Conservation (phyloP, 2,888 invertebrate species). For the Chaetogeoica ovagalla region DNA sequence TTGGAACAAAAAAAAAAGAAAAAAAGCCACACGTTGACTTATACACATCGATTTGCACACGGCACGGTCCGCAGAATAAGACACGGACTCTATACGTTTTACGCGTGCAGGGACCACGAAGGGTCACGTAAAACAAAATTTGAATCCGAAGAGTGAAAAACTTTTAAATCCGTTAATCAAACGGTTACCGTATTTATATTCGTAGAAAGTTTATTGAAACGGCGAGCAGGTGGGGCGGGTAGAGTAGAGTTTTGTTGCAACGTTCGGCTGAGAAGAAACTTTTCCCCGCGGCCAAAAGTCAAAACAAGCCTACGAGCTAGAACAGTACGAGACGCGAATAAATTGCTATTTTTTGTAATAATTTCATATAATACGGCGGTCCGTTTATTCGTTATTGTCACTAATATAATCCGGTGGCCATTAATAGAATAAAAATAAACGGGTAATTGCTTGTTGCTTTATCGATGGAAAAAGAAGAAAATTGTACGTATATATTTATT, state of each 20-base stretch:
- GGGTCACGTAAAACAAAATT: slow-evolving; percentile 12
- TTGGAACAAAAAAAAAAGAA: neutral
- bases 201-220: slow-evolving; percentile 29
- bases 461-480: too few relatives aligned
- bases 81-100: slow-evolving; percentile 6
- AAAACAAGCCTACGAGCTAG: slow-evolving; percentile 20
- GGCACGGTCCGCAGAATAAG: neutral
- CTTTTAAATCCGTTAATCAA: slow-evolving; percentile 47
- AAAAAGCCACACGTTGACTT: neutral
- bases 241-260: neutral
- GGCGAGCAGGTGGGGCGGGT: neutral
- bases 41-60: neutral
- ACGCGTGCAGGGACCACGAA: neutral
- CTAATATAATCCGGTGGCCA: neutral
- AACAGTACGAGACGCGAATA: slow-evolving; percentile 29
- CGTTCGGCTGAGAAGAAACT: slow-evolving; percentile 12
- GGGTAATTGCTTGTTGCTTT: too few relatives aligned
- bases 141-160: slow-evolving; percentile 35
- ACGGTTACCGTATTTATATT: slow-evolving; percentile 43
- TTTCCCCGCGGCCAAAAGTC: slow-evolving; percentile 13
- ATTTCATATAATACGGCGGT: slow-evolving; percentile 20
- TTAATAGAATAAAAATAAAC: too few relatives aligned
- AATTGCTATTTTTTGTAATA: slow-evolving; percentile 30
- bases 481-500: too few relatives aligned
- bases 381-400: slow-evolving; percentile 14